Conservation (phyloP, 2,888 invertebrate genomes). For the Caenorhabditis macrosperma region DNA sequence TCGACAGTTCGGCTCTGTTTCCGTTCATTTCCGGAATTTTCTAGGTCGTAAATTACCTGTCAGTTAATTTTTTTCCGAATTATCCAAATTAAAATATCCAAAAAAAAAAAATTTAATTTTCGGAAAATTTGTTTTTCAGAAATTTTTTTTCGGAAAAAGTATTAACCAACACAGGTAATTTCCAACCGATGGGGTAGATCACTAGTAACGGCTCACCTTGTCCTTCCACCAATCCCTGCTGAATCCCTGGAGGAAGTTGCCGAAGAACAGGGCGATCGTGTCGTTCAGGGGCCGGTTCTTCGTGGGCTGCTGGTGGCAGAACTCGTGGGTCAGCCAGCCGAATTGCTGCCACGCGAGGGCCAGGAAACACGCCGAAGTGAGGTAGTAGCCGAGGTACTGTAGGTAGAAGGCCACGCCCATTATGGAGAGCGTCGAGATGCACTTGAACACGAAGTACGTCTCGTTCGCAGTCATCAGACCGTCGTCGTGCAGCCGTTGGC, state of each 20-base stretch:
- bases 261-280: constrained; percentile 70
- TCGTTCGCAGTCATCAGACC: constrained; percentile 74
- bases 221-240: constrained; percentile 80
- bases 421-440: constrained; percentile 63
- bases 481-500: constrained; percentile 69
- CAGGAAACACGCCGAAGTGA: constrained; percentile 72
- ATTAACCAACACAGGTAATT: too few relatives aligned
- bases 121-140: too few relatives aligned
- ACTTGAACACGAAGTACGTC: constrained; percentile 70
- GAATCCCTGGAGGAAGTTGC: constrained; percentile 78
- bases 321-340: constrained; percentile 78
- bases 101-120: too few relatives aligned
- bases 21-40: too few relatives aligned
- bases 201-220: constrained; percentile 64
- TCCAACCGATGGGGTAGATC: too few relatives aligned
- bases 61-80: too few relatives aligned
- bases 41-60: too few relatives aligned
- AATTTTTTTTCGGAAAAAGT: too few relatives aligned
- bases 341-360: constrained; percentile 79
- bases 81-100: too few relatives aligned
- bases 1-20: too few relatives aligned
- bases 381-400: constrained; percentile 67
- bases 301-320: constrained; percentile 78
- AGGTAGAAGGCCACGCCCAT: constrained; percentile 72
- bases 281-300: constrained; percentile 73